phyloP scores from a whole-genome alignment of 23 tunicate species.

The Ciona savignyi region DNA sequence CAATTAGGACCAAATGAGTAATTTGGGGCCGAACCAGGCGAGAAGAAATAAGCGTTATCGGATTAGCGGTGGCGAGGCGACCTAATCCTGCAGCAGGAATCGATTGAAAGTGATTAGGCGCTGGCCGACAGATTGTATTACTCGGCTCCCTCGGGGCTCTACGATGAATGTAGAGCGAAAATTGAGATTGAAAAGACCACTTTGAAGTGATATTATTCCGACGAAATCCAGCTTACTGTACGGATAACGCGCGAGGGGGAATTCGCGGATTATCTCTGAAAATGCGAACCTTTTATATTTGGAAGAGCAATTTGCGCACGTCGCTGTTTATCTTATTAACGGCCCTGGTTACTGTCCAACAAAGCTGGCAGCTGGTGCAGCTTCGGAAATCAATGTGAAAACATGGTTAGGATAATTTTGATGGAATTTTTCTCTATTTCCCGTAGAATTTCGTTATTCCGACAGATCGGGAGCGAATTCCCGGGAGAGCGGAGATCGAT shows the following conservation, averaged over 20 bases:
- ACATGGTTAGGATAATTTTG: no score
- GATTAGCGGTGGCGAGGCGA: not conserved
- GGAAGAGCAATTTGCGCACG: not conserved
- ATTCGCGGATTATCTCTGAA: not conserved
- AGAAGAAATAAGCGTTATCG: conserved; percentile 1
- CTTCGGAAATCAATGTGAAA: no score
- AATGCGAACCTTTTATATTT: not conserved
- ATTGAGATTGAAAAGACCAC: not conserved
- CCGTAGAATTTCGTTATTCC: no score
- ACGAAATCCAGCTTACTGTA: not conserved
- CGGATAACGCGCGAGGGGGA: not conserved
- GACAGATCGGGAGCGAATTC: not conserved
- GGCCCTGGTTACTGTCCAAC: no score
- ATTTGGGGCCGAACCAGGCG: conserved; percentile 1
- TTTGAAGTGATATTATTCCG: not conserved
- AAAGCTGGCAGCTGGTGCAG: no score
- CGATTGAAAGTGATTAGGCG: conserved; percentile 1
- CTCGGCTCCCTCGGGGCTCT: conserved; percentile 7
- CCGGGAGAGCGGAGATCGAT: conserved; percentile 1
- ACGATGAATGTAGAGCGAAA: not conserved
- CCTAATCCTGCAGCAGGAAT: not conserved
- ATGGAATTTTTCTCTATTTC: no score
- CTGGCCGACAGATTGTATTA: conserved; percentile 21
- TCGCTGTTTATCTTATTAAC: no score
- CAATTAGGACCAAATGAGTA: not conserved